These are phyloP conservation scores for Lepidonotus clava DNA, from an alignment of 2,888 invertebrate genomes.

Conservation along the genomic window DNA sequence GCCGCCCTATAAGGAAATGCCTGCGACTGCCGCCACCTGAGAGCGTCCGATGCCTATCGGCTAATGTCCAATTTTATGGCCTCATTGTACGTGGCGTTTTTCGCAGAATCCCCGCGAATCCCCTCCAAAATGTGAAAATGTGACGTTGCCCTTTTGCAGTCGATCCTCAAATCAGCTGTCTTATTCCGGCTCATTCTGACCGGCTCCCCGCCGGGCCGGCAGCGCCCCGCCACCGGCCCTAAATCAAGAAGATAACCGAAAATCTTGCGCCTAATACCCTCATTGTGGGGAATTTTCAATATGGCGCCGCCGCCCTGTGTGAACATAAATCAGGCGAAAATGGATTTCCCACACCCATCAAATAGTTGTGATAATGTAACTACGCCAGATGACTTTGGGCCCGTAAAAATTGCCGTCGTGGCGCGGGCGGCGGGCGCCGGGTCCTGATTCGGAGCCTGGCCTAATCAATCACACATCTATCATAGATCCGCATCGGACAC, in stretches of 20 bases:
- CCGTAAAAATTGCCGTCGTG: constrained; percentile 27
- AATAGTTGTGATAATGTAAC: constrained; percentile 53
- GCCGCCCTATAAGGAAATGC: constrained; percentile 25
- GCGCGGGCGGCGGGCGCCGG: not conserved
- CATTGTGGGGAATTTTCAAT: constrained; percentile 54
- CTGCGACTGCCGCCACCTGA: not conserved
- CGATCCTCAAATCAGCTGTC: constrained; percentile 54
- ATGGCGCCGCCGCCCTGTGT: constrained; percentile 21
- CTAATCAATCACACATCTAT: constrained; percentile 46
- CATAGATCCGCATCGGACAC: constrained; percentile 49
- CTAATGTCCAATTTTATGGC: constrained; percentile 49
- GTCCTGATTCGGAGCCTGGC: not conserved
- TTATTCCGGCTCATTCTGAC: constrained; percentile 37
- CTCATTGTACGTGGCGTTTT: constrained; percentile 38
- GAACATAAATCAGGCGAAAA: constrained; percentile 50
- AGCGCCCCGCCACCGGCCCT: not conserved
- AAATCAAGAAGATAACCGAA: constrained; percentile 50
- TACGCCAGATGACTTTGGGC: constrained; percentile 47
- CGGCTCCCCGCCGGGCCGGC: not conserved
- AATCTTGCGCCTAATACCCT: constrained; percentile 46
- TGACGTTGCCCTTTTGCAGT: constrained; percentile 24
- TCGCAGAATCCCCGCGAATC: constrained; percentile 19
- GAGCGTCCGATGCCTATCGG: not conserved
- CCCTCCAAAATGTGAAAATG: constrained; percentile 37
- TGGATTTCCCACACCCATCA: constrained; percentile 50